A percentile compares a stretch with the other conserved stretches of the same genome.
phyloP scores from a whole-genome alignment of 1,140 invertebrate genomes.

The Drosophila arawakana region DNA sequence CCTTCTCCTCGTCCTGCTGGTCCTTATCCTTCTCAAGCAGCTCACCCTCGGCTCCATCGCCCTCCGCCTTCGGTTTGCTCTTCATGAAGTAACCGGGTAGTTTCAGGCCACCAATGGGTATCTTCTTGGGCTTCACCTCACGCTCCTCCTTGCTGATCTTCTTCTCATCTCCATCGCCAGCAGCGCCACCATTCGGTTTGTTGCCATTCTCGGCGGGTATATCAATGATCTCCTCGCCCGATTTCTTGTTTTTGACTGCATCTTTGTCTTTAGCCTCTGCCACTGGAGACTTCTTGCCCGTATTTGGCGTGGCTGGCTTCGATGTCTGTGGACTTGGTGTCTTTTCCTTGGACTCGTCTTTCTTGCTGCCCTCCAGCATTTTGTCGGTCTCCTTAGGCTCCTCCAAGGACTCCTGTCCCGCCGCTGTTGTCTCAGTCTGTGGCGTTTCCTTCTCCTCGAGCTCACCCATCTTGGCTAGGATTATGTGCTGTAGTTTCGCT shows the following conservation, averaged over 20 bases:
- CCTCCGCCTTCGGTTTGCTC: slow-evolving; percentile 87
- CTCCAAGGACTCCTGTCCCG: slow-evolving; percentile 66
- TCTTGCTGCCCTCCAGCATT: slow-evolving; percentile 75
- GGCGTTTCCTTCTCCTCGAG: slow-evolving; percentile 83
- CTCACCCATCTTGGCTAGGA: slow-evolving; percentile 70
- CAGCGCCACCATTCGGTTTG: slow-evolving; percentile 62
- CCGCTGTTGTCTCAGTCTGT: slow-evolving; percentile 67
- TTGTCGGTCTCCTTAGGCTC: slow-evolving; percentile 84
- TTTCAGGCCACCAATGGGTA: slow-evolving; percentile 92
- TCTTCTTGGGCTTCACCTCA: slow-evolving; percentile 91
- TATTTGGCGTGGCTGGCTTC: slow-evolving; percentile 67
- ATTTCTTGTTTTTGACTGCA: slow-evolving; percentile 18
- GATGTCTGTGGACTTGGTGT: slow-evolving; percentile 64
- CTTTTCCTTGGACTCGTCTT: slow-evolving; percentile 63
- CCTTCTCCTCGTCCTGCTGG: slow-evolving; percentile 61
- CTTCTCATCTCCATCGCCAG: slow-evolving; percentile 85
- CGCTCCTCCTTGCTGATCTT: slow-evolving; percentile 88
- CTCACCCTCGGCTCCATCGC: slow-evolving; percentile 84
- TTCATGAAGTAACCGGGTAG: slow-evolving; percentile 92
- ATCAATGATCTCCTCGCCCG: slow-evolving; percentile 78
- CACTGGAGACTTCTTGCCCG: slow-evolving; percentile 50
- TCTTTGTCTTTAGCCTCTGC: slow-evolving; percentile 10
- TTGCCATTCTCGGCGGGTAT: slow-evolving; percentile 80
- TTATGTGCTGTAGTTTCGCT: neutral
- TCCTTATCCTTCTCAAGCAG: slow-evolving; percentile 83